Conservation (phyloP, 1,140 invertebrate species). For the Trichomalopsis sarcophagae region DNA sequence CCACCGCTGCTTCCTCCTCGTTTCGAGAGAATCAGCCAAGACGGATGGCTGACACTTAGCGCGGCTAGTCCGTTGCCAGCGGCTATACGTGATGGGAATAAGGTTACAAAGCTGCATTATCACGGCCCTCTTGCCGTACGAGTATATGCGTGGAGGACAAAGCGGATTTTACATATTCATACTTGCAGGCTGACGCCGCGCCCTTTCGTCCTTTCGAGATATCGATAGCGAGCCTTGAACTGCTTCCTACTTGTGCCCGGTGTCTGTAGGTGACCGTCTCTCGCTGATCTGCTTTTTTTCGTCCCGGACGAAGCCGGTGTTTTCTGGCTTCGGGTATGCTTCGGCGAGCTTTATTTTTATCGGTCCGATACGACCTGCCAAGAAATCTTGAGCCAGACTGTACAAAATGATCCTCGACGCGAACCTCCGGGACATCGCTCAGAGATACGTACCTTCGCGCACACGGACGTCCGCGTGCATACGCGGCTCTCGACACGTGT, state of each 20-base stretch:
- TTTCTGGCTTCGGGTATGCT: no score
- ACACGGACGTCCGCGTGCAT: no score
- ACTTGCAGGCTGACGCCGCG: no score
- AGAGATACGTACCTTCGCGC: no score
- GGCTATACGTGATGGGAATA: slow-evolving; percentile 13
- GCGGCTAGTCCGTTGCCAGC: slow-evolving; percentile 5
- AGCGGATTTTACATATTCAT: neutral
- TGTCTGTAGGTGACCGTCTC: no score
- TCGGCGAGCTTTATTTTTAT: no score
- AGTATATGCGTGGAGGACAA: neutral
- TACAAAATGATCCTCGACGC: no score
- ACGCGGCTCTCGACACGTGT: neutral
- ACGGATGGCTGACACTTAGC: slow-evolving; percentile 14
- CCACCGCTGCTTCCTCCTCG: neutral
- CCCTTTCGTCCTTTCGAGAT: neutral
- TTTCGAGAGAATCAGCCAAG: neutral
- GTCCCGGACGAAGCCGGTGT: no score
- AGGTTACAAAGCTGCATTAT: slow-evolving; percentile 16
- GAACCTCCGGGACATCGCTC: no score
- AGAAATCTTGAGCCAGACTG: no score
- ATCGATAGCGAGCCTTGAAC: neutral
- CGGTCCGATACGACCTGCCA: no score
- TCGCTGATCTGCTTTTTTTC: no score
- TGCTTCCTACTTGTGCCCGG: neutral
- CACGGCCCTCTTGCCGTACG: neutral